phyloP scores from a whole-genome alignment of 2,797 vertebrate genomes.

The Chlorospingus semifuscus region DNA sequence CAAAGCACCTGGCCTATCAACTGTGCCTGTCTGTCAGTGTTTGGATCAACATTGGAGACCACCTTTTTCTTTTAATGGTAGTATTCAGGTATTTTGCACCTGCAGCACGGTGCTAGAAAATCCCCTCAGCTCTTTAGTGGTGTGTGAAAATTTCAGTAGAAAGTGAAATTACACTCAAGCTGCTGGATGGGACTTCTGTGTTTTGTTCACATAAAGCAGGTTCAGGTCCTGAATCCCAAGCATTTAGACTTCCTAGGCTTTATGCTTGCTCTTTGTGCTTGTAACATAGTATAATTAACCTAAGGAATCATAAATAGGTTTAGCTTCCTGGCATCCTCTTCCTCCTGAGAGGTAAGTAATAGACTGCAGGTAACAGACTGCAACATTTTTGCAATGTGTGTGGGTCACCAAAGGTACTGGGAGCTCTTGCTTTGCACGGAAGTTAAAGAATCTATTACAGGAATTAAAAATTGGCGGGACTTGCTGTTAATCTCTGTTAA shows the following conservation, averaged over 20 bases:
- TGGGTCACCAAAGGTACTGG: neutral
- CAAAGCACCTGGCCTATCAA: neutral
- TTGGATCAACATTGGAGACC: neutral
- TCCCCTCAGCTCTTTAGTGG: neutral
- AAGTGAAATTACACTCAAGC: neutral
- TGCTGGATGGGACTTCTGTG: neutral
- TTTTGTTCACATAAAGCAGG: neutral
- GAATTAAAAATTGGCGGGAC: neutral
- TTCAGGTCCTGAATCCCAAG: neutral
- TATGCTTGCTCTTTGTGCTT: neutral
- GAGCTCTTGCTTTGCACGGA: neutral
- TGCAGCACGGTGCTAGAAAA: neutral
- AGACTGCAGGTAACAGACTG: neutral
- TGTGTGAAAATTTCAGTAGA: neutral
- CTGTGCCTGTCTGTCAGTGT: neutral
- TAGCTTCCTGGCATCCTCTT: neutral
- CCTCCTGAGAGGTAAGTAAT: neutral
- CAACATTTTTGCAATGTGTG: neutral
- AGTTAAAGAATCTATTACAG: neutral
- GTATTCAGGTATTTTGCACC: neutral
- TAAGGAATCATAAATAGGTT: neutral
- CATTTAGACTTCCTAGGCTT: neutral
- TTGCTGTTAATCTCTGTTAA: neutral
- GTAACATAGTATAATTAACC: neutral
- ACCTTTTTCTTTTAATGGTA: neutral